These are phyloP conservation scores for Caenorhabditis doughertyi DNA, from an alignment of 2,888 invertebrate species.

Conservation along the genomic window DNA sequence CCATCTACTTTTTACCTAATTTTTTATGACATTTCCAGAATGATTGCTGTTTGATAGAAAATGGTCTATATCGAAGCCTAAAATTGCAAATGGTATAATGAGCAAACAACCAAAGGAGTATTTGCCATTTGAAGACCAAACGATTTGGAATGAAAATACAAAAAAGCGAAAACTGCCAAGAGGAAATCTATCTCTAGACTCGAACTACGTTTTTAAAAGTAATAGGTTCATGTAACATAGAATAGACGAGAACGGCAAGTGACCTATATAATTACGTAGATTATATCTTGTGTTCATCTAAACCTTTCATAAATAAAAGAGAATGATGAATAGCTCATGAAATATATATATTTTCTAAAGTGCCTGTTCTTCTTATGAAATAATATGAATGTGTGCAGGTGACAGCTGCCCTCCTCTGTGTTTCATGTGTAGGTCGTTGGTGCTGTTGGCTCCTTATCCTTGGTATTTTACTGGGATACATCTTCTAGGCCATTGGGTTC, in stretches of 20 bases:
- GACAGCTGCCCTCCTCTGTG: constrained; percentile 12
- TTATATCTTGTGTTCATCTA: background rate
- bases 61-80: no score
- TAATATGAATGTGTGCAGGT: background rate
- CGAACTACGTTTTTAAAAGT: no score
- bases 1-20: no score
- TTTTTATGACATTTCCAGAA: no score
- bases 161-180: background rate
- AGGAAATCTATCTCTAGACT: background rate
- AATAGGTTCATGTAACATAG: background rate
- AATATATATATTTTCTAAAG: background rate
- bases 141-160: background rate
- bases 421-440: constrained; percentile 1
- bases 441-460: background rate
- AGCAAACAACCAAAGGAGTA: no score
- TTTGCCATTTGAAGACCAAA: no score
- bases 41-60: no score
- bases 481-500: background rate
- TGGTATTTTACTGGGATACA: background rate
- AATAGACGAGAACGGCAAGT: background rate
- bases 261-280: constrained; percentile 2
- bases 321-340: background rate
- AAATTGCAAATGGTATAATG: no score
- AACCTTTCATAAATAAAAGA: background rate
- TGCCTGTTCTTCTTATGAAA: constrained; percentile 11